Base-by-base conservation (phyloP, 2,888 invertebrate genomes). In the Hanleya hanleyi region DNA sequence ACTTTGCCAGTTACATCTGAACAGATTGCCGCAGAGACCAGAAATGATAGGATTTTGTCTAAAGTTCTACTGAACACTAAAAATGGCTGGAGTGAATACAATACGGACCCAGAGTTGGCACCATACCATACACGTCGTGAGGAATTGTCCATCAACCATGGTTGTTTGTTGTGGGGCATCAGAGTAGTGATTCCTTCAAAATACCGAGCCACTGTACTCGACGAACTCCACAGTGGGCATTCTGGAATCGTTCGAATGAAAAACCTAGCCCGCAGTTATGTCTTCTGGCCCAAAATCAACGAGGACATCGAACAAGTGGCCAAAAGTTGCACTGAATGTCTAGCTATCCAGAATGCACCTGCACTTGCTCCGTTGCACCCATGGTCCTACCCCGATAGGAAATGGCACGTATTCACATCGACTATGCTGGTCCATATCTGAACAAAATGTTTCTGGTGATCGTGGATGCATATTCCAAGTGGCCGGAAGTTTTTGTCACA, bases 401-500 rank as follows among this genome's bases (percentile, higher is more conserved):
- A 82, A n/a, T 86, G 83, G 85, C 67, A 69, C 68, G 84, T 7
- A 15, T 86, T 1, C 84, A 85, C 49, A 61, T 83, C 26, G 84
- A 86, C 66, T 82, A 77, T 68, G 84, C 83, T n/a, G 82, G 78
- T 29, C 80, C 74, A 38, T 70, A 77, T 41, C 12, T 70, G 51
- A 78, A 76, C 3, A 64, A 68, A 57, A n/a, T 75, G 62, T 78
- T 75, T 65, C 70, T 85, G 15, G 65, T 84, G 7, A 37, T 80
- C 6, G 67, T 81, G 1, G 81, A 85, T 61, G 77, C 81, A 1
- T 62, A 81, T 50, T 79, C 79, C 9, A 83, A 84, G 68, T 84
- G 78, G 76, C 68, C 76, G 3, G 80, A 81, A 33, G 76, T 77
- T 35, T 49, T 65, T 33, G 35, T 51, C 7, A 72, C 73, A 37